Conservation (phyloP, 2,888 invertebrate species). For the Metacarcinus magister region DNA sequence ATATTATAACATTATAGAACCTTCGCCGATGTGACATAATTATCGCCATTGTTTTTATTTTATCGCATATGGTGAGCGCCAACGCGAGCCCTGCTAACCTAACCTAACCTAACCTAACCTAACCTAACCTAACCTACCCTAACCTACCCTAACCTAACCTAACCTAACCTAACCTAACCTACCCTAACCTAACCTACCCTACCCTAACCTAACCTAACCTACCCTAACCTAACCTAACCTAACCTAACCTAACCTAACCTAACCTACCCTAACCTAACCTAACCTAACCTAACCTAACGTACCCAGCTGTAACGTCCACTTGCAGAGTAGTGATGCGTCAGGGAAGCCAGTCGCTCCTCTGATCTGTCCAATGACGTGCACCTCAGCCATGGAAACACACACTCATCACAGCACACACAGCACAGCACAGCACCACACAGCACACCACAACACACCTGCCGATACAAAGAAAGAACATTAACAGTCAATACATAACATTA, state of each 20-base stretch:
- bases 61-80: too few relatives aligned
- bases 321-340: constrained; percentile 80
- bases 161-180: not conserved
- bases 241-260: not conserved
- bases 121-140: not conserved
- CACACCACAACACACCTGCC: too few relatives aligned
- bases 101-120: not conserved
- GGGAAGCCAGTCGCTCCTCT: constrained; percentile 78
- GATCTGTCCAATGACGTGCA: constrained; percentile 82
- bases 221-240: not conserved
- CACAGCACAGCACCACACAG: too few relatives aligned
- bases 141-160: not conserved
- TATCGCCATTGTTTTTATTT: too few relatives aligned
- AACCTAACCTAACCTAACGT: not conserved
- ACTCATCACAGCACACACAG: too few relatives aligned
- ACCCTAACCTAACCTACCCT: too few relatives aligned
- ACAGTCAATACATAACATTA: too few relatives aligned
- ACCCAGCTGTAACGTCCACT: constrained; percentile 82
- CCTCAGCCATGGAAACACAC: constrained; percentile 79
- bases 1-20: too few relatives aligned
- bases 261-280: not conserved
- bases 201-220: not conserved
- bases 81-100: too few relatives aligned
- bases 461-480: too few relatives aligned
- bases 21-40: too few relatives aligned